Base-by-base conservation (phyloP, 1,140 invertebrate genomes). In the Lordiphosa collinella region DNA sequence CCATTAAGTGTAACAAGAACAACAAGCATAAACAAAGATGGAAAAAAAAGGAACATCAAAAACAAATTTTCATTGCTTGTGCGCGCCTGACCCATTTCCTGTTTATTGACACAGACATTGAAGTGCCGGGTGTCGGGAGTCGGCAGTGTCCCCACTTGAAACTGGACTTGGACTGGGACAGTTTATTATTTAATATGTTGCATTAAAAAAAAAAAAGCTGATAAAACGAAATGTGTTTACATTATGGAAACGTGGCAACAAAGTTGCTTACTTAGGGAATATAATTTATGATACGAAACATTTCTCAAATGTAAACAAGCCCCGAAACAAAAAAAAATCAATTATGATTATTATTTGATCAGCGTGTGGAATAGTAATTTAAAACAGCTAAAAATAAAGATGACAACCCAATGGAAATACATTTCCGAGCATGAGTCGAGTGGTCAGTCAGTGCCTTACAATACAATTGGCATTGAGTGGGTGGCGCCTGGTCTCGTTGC, bases 341-440 rank as follows among this genome's bases (percentile, higher is more conserved):
- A 66, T 67, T 50, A 55, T 50, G 46, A 35, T 58, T 67, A 46
- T 37, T 41, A 49, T 34, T 13, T 13, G 60, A 44, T 58, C 67
- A 57, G 72, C 66, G 67, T 34, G 54, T 44, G 41, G 22, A 44
- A 44, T 29, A 44, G 29, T 44, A 44, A 44, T 29, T 16, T 25
- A 44, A 12, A 34, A 41, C 55, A 53, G 34, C 67, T 84, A 84
- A 60, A 84, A 76, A 82, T 82, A 84, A 59, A 57, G 69, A 84
- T 82, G 76, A 82, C 76, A 76, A 76, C 57, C 34, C 52, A 55
- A 55, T 65, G 32, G 37, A 72, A 71, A 78, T 56, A 66, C 53
- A 67, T 64, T 59, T 46, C 46, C 22, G 14, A 43, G 18, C 52
- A 4, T 52, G 40, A 52, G 59, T 57, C 64, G 71, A 13, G 46